A percentile compares a stretch with the other conserved stretches of the same genome.
Evolutionary conservation across 2,888 invertebrate genomes (phyloP).

Genomic region (Hedya salicella): DNA sequence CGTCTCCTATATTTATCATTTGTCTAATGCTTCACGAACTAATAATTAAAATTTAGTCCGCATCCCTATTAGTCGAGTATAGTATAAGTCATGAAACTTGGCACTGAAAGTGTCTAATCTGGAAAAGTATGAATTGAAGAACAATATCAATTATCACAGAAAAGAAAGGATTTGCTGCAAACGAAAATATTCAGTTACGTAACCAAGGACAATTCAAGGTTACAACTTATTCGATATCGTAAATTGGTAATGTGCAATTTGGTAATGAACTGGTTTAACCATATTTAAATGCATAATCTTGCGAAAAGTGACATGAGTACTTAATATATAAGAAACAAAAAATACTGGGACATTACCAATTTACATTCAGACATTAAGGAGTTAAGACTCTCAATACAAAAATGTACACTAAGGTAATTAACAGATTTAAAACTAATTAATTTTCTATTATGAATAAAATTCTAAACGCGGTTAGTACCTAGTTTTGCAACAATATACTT

Average conservation of each 20-base stretch:
- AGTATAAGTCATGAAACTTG: too few species aligned
- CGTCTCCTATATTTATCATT: too few species aligned
- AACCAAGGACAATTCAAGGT: conserved; percentile 7
- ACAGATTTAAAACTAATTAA: background rate
- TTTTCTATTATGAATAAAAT: too few species aligned
- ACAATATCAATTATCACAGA: background rate
- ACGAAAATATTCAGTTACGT: background rate
- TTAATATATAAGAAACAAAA: conserved; percentile 23
- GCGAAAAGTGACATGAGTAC: conserved; percentile 9
- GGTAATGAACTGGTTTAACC: conserved; percentile 22
- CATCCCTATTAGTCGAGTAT: too few species aligned
- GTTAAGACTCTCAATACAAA: conserved; percentile 4
- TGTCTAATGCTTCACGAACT: too few species aligned
- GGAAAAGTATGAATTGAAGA: too few species aligned
- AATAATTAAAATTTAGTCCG: too few species aligned
- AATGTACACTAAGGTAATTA: conserved; percentile 15
- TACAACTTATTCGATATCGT: conserved; percentile 9
- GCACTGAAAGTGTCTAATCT: too few species aligned
- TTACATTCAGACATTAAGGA: conserved; percentile 1
- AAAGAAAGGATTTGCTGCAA: background rate
- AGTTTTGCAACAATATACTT: too few species aligned
- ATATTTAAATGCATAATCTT: conserved; percentile 10
- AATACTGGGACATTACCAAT: conserved; percentile 13
- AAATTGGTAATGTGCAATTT: conserved; percentile 9
- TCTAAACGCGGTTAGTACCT: too few species aligned